phyloP scores from a whole-genome alignment of 1,140 invertebrate species.

The Diabrotica virgifera region DNA sequence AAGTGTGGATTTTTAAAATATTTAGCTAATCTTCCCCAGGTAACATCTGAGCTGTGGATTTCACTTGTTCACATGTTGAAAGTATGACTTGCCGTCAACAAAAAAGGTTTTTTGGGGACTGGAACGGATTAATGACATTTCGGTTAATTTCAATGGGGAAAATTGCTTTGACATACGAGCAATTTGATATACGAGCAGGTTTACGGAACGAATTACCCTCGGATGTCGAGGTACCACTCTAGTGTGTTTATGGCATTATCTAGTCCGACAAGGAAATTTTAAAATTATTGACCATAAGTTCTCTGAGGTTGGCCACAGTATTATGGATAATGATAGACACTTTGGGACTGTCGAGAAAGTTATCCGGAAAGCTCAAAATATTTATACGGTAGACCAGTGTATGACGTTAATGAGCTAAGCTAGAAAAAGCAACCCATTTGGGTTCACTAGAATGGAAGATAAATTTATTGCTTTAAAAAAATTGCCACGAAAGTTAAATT shows the following conservation, averaged over 20 bases:
- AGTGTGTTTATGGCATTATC: conserved; percentile 26
- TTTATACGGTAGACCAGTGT: conserved; percentile 29
- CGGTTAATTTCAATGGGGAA: no score
- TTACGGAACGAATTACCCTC: no score
- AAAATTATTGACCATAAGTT: conserved; percentile 30
- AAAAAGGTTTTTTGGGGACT: no score
- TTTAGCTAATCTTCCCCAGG: no score
- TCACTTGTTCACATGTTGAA: no score
- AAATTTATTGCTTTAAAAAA: conserved; percentile 20
- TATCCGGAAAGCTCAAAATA: conserved; percentile 23
- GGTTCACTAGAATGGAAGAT: conserved; percentile 19
- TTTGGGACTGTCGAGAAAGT: conserved; percentile 28
- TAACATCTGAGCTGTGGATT: no score
- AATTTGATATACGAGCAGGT: no score
- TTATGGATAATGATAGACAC: conserved; percentile 27
- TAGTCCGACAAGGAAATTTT: conserved; percentile 13
- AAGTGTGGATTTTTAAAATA: no score
- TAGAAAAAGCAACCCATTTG: conserved; percentile 18
- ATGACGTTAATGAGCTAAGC: conserved; percentile 19
- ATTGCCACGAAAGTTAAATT: conserved; percentile 11
- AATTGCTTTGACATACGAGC: no score
- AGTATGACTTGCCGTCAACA: no score
- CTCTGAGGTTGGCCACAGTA: conserved; percentile 27
- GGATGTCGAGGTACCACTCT: no score
- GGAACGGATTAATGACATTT: no score